These are phyloP conservation scores for Loriculus beryllinus DNA, from an alignment of 2,797 vertebrate genomes.

Conservation along the genomic window DNA sequence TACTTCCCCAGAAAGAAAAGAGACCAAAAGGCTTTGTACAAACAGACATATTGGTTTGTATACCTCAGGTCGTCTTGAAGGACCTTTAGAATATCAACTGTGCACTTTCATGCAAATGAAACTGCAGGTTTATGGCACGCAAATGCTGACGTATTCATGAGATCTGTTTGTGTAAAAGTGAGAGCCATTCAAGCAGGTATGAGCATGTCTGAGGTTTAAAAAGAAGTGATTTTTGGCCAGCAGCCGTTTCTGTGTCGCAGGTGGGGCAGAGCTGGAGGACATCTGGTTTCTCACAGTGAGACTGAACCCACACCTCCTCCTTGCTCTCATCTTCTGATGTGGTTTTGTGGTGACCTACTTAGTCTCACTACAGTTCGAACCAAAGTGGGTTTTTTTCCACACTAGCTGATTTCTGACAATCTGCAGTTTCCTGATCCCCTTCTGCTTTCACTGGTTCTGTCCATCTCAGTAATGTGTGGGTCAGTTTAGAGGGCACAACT, in stretches of 20 bases:
- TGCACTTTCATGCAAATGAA: not conserved
- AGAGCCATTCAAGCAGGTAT: not conserved
- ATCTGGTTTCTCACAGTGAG: not conserved
- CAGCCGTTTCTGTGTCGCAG: not conserved
- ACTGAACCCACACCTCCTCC: not conserved
- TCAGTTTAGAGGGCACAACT: not conserved
- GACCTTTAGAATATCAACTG: not conserved
- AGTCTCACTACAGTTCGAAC: not conserved
- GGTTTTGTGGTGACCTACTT: slow-evolving; percentile 21
- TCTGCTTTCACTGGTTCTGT: not conserved
- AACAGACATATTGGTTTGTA: not conserved
- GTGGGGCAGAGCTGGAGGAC: not conserved
- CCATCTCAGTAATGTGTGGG: not conserved
- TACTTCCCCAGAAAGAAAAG: not conserved
- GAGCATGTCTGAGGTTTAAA: not conserved
- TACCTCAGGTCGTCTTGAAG: not conserved
- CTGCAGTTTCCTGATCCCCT: not conserved
- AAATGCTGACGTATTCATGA: not conserved
- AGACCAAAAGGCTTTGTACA: not conserved
- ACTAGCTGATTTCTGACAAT: not conserved
- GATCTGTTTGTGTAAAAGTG: not conserved
- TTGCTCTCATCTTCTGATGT: not conserved
- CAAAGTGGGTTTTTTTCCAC: not conserved
- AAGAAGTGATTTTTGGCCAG: not conserved
- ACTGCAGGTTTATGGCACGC: not conserved